Percentiles rank a stretch among this genome's conserved stretches.
Conservation (phyloP, 2,113 vertebrate species). For the Poeciliopsis prolifica region DNA sequence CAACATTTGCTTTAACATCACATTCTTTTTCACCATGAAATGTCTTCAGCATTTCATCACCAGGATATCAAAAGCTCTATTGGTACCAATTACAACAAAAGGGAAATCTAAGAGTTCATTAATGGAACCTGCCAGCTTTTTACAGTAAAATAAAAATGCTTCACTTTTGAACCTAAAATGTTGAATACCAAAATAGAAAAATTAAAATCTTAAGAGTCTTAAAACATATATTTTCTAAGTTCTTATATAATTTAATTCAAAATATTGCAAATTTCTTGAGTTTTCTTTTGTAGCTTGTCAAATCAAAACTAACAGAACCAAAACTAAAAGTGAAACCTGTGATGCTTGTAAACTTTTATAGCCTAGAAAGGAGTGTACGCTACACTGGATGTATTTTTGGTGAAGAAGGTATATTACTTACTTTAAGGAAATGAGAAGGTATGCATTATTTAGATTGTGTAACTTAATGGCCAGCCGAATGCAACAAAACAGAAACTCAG, state of each 20-base stretch:
- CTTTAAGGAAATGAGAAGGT: neutral
- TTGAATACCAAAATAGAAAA: no score
- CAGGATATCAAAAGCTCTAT: neutral
- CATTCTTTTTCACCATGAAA: no score
- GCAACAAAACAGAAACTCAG: no score
- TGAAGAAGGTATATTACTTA: neutral
- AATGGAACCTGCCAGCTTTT: no score
- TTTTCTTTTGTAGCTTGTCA: neutral
- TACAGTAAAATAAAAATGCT: no score
- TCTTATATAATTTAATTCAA: neutral
- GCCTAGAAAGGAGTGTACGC: neutral
- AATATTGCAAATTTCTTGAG: neutral
- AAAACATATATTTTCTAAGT: no score
- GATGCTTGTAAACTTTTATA: neutral
- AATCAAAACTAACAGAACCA: neutral
- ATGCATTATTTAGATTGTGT: no score
- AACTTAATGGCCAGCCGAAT: neutral
- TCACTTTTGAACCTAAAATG: no score
- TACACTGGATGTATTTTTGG: neutral
- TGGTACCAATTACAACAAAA: neutral
- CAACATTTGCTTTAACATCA: no score
- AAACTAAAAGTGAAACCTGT: slow-evolving; percentile 5
- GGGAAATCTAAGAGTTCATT: no score
- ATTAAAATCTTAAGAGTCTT: no score
- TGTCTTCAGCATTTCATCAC: neutral